Evolutionary conservation across 2,113 vertebrate genomes (phyloP), one percentile per base, ranked within the genome.

Genomic region (Microtus pennsylvanicus): DNA sequence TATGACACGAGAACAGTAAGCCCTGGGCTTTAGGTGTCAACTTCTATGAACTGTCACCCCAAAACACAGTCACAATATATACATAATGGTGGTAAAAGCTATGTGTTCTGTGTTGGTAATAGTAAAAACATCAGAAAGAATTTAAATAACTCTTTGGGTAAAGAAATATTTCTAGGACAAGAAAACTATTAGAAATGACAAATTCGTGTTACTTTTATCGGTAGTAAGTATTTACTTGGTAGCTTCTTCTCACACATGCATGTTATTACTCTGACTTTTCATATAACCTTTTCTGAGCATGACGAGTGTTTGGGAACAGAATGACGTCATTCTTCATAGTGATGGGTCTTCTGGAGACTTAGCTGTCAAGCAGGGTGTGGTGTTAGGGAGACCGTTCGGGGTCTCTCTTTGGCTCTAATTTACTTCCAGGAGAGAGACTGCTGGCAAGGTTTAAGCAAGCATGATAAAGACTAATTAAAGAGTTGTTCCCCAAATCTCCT

Each of bases 321-420:
- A 93, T 87, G 95, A 90, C 65, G 94, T 93, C 28, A 50, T 96
- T 98, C 38, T 96, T 97, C 65, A 91, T 78, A 75, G 93, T 82
- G 88, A 92, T 89, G 69, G 83, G 2, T 76, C 89, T 96, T 94
- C 78, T 38, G 89, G 96, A 95, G 91, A 95, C 45, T 98, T 75
- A 95, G 76, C 95, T 98, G 91, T 97, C 75, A 91, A 97, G 95
- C 76, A 97, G 77, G 85, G 87, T 96, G 22, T 85, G 97, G 72
- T 90, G 50, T 94, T 97, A 89, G 67, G 90, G 58, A 97, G 85
- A 88, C 87, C 81, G 35, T 90, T 95, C 81, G 93, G 63, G 90
- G 69, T 97, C 93, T 96, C 94, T 94, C 47, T 91, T 81, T 91
- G 24, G 90, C 87, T 98, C 96, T 97, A 93, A 97, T 96, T 98